A percentile compares a stretch with the other conserved stretches of the same genome.
Conservation (phyloP, 2,113 vertebrate genomes). For the Ciconia maguari region DNA sequence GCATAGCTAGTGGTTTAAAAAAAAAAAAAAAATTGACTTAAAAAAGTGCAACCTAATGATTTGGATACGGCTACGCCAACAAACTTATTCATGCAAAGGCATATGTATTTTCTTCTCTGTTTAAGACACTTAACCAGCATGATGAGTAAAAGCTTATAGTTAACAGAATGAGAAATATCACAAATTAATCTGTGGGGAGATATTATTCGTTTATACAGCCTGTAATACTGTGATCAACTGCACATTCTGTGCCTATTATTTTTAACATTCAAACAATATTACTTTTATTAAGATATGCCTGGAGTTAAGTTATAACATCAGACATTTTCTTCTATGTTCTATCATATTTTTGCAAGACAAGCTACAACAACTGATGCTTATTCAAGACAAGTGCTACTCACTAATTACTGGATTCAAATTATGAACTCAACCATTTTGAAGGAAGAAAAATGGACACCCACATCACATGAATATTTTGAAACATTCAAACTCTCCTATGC, state of each 20-base stretch:
- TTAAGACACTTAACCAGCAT: neutral
- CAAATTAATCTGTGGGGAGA: neutral
- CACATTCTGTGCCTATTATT: neutral
- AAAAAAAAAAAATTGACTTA: neutral
- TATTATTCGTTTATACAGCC: neutral
- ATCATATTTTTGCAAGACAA: neutral
- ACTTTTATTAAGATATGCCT: neutral
- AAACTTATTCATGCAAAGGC: too few relatives aligned
- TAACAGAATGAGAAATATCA: neutral
- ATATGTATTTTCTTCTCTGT: neutral
- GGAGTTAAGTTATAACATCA: neutral
- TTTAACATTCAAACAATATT: neutral
- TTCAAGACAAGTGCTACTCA: neutral
- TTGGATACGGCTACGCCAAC: neutral
- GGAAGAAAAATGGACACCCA: neutral
- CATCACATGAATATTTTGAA: neutral
- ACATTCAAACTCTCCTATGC: neutral
- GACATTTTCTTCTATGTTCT: neutral
- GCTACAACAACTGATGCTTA: neutral
- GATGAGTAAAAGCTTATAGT: neutral
- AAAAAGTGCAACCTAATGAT: neutral
- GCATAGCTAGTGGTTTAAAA: neutral
- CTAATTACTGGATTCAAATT: neutral
- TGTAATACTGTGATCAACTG: neutral
- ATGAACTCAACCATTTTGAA: neutral